Evolutionary conservation across 2,113 vertebrate genomes (phyloP).

Genomic region (Centropus unirufus): DNA sequence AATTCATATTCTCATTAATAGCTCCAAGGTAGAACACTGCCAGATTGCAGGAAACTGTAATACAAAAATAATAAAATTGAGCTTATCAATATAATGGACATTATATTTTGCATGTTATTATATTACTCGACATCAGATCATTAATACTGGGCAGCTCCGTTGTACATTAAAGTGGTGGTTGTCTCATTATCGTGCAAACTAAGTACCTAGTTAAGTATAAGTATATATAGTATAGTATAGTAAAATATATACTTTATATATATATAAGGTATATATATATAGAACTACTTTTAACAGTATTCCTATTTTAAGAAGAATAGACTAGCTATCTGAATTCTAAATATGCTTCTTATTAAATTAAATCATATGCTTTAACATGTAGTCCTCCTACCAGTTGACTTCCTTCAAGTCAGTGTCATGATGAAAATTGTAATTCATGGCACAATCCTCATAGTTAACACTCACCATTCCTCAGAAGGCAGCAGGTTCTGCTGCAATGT

Average conservation of each 20-base stretch:
- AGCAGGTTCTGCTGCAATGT: slow-evolving; percentile 89
- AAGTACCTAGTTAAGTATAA: not conserved
- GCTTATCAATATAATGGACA: not conserved
- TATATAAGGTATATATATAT: too few species aligned
- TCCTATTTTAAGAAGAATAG: not conserved
- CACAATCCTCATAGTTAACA: not conserved
- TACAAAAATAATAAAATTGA: not conserved
- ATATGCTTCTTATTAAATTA: not conserved
- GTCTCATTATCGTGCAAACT: not conserved
- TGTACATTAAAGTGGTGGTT: not conserved
- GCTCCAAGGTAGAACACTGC: slow-evolving; percentile 89
- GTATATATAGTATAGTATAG: too few species aligned
- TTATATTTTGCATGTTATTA: not conserved
- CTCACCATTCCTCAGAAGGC: slow-evolving; percentile 81
- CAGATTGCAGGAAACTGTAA: slow-evolving; percentile 90
- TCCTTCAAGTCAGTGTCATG: not conserved
- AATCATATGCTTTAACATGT: not conserved
- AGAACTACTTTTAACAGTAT: not conserved
- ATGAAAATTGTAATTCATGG: not conserved
- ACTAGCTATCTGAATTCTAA: not conserved
- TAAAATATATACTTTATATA: too few species aligned
- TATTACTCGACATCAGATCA: not conserved
- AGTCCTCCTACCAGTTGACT: not conserved
- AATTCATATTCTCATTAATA: slow-evolving; percentile 81
- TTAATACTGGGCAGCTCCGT: not conserved